Base-by-base conservation (phyloP, 2,888 invertebrate genomes). In the Ichneumoninae sp. region DNA sequence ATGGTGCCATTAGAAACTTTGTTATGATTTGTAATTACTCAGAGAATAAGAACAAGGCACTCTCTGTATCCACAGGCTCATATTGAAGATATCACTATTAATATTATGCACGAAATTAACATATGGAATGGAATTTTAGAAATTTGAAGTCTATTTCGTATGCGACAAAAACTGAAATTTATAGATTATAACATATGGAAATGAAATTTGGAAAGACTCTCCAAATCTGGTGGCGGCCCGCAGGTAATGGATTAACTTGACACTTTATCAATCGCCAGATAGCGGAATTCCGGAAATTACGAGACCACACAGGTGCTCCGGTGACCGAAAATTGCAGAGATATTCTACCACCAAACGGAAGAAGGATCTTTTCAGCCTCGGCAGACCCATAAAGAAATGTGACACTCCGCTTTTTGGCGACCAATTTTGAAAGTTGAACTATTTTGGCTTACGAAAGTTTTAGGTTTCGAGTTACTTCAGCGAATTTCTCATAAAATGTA, bases 231-330 rank as follows among this genome's bases (percentile, higher is more conserved):
- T 8, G 40, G 40, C 40, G 40, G 40, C 40, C 8, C 40, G 40
- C 5, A 8, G 8, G 2, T 40, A 8, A 10, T 40, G 40, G 16
- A n/a, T 52, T 52, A 52, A 16, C 4, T n/a, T n/a, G 50, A 52
- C 0, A 16, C 3, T 5, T 19, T 30, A 36, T 26, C 26, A 54
- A 7, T 72, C 83, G 84, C 0, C 40, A 92, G 91, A 10, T 91
- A 1, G 78, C 85, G 3, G 88, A 87, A 70, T 92, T 92, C 60
- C 89, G 92, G n/a, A 89, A 88, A 54, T 50, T 92, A 13, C 86
- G 85, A 4, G 22, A 90, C 50, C 54, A 65, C 13, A 69, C 88
- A 8, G 88, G 88, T 5, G 4, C 80, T 3, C 26, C 26, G 8
- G 89, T 92, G 76, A 76, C 76, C 19, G n/a, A 83, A 0, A 91